Conservation (phyloP, 2,888 invertebrate species). For the Drosophila vallismaia region DNA sequence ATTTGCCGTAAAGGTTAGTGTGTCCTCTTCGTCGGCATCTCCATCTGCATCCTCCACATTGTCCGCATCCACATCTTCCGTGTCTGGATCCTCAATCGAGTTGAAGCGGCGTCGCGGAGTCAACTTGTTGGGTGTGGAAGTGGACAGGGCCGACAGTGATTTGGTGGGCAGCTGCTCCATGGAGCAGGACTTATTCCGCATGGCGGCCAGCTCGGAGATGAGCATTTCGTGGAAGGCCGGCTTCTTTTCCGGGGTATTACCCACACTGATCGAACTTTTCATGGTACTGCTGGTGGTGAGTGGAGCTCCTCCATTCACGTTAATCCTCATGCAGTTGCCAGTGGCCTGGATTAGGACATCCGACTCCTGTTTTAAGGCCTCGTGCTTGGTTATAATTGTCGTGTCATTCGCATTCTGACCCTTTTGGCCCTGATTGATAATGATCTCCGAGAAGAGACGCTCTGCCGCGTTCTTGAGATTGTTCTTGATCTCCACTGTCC, state of each 20-base stretch:
- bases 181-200: slow-evolving; percentile 85
- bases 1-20: slow-evolving; percentile 68
- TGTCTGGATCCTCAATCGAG: slow-evolving; percentile 72
- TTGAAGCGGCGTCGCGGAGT: slow-evolving; percentile 68
- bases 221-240: slow-evolving; percentile 87
- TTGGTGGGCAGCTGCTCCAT: slow-evolving; percentile 80
- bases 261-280: slow-evolving; percentile 66
- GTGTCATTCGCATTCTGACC: slow-evolving; percentile 56
- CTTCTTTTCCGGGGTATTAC: slow-evolving; percentile 81
- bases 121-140: slow-evolving; percentile 49
- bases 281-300: slow-evolving; percentile 19
- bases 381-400: slow-evolving; percentile 80
- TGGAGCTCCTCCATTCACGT: slow-evolving; percentile 57
- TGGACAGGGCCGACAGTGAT: slow-evolving; percentile 36
- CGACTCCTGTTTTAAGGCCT: slow-evolving; percentile 71
- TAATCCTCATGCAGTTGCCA: slow-evolving; percentile 79
- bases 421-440: slow-evolving; percentile 81
- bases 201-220: slow-evolving; percentile 88
- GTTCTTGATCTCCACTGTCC: slow-evolving; percentile 82
- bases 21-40: slow-evolving; percentile 71
- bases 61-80: slow-evolving; percentile 79
- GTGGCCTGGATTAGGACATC: slow-evolving; percentile 60
- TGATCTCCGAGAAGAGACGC: slow-evolving; percentile 83
- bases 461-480: slow-evolving; percentile 83
- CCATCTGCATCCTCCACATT: slow-evolving; percentile 80